These are phyloP conservation scores for Chelon labrosus DNA, from an alignment of 2,797 vertebrate genomes.

Conservation along the genomic window DNA sequence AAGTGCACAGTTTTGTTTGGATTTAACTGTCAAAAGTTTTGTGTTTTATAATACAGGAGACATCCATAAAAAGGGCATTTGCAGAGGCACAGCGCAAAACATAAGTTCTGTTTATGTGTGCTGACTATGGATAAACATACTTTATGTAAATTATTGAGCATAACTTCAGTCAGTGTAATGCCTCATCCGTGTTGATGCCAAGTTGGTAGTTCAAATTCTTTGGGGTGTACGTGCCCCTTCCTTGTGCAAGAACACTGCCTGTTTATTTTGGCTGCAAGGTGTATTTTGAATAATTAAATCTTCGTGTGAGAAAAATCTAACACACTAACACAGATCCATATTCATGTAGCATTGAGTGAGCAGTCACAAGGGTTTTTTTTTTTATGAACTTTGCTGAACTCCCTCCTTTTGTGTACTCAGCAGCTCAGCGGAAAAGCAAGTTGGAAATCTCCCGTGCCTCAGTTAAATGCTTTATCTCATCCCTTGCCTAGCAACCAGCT, in stretches of 20 bases:
- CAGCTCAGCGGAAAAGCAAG: constrained; percentile 64
- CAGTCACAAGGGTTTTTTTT: constrained; percentile 62
- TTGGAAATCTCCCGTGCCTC: constrained; percentile 74
- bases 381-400: constrained; percentile 73
- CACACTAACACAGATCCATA: constrained; percentile 62
- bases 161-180: constrained; percentile 22
- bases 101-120: constrained; percentile 19
- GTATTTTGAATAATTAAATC: constrained; percentile 57
- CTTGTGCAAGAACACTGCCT: constrained; percentile 30
- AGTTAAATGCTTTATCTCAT: constrained; percentile 77
- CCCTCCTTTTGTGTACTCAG: constrained; percentile 69
- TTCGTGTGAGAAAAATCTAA: constrained; percentile 16
- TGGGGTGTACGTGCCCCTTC: constrained; percentile 20
- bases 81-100: constrained; percentile 17
- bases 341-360: constrained; percentile 59
- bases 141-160: constrained; percentile 26
- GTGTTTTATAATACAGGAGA: constrained; percentile 6
- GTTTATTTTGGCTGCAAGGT: constrained; percentile 69
- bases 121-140: constrained; percentile 28
- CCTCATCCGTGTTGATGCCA: constrained; percentile 47
- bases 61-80: background rate
- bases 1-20: background rate
- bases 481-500: constrained; percentile 75
- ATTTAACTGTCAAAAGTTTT: constrained; percentile 10
- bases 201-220: constrained; percentile 42